phyloP scores from a whole-genome alignment of 2,113 vertebrate species.

The Protobothrops mucrosquamatus region DNA sequence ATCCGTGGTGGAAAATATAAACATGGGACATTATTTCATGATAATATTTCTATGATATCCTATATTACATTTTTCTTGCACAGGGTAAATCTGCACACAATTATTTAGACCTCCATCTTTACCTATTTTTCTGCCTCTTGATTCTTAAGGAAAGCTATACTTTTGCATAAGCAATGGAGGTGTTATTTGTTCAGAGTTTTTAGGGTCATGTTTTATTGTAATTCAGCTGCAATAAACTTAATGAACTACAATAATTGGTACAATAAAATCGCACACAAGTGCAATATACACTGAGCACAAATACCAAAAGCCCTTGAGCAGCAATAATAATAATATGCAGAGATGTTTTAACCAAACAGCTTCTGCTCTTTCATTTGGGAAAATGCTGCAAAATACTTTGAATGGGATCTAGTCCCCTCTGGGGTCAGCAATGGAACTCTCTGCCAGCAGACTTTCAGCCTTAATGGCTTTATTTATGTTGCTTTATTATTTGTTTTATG shows the following conservation, averaged over 20 bases:
- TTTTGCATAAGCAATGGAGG: slow-evolving; percentile 45
- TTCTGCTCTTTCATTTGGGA: slow-evolving; percentile 19
- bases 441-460: slow-evolving; percentile 9
- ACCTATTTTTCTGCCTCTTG: not conserved
- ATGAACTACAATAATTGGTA: slow-evolving; percentile 60
- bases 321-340: slow-evolving; percentile 26
- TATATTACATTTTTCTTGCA: not conserved
- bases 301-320: slow-evolving; percentile 37
- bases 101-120: not conserved
- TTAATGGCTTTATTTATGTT: slow-evolving; percentile 22
- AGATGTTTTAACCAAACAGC: slow-evolving; percentile 20
- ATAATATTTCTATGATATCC: not conserved
- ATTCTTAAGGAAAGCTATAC: slow-evolving; percentile 17
- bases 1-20: not conserved
- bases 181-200: slow-evolving; percentile 60
- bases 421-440: slow-evolving; percentile 4
- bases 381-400: not conserved
- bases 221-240: slow-evolving; percentile 59
- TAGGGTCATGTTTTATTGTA: slow-evolving; percentile 60
- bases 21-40: not conserved
- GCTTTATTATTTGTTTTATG: slow-evolving; percentile 27
- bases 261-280: slow-evolving; percentile 47
- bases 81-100: not conserved
- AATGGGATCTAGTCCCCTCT: not conserved
- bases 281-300: slow-evolving; percentile 21